phyloP scores from a whole-genome alignment of 2,797 vertebrate species.

The Channallabes apus region DNA sequence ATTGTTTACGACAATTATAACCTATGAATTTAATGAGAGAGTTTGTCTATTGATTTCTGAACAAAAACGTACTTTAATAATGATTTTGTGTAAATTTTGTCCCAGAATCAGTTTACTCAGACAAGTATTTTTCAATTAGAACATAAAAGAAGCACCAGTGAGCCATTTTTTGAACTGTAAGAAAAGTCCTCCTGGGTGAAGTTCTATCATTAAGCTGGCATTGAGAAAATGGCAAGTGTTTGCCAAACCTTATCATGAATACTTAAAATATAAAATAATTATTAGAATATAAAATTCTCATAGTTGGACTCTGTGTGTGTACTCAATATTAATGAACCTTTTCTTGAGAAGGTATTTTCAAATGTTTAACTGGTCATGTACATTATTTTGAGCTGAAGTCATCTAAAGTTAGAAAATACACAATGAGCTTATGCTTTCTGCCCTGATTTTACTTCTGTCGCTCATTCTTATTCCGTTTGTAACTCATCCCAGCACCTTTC shows the following conservation, averaged over 20 bases:
- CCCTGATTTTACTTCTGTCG: neutral
- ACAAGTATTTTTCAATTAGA: neutral
- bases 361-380: neutral
- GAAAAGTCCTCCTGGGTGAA: neutral
- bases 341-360: neutral
- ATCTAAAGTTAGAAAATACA: neutral
- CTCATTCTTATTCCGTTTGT: neutral
- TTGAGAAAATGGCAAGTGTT: neutral
- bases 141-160: neutral
- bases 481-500: neutral
- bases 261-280: neutral
- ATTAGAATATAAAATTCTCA: neutral
- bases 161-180: neutral
- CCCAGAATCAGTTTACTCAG: neutral
- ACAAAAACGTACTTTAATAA: neutral
- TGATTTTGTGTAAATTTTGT: neutral
- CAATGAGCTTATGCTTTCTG: neutral
- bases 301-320: neutral
- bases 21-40: too few relatives aligned
- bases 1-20: too few relatives aligned
- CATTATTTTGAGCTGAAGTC: slow-evolving; percentile 1
- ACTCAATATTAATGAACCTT: neutral
- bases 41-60: neutral
- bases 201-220: neutral
- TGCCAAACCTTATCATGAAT: neutral